These are phyloP conservation scores for Microtus oregoni DNA, from an alignment of 2,113 vertebrate species.

Conservation along the genomic window DNA sequence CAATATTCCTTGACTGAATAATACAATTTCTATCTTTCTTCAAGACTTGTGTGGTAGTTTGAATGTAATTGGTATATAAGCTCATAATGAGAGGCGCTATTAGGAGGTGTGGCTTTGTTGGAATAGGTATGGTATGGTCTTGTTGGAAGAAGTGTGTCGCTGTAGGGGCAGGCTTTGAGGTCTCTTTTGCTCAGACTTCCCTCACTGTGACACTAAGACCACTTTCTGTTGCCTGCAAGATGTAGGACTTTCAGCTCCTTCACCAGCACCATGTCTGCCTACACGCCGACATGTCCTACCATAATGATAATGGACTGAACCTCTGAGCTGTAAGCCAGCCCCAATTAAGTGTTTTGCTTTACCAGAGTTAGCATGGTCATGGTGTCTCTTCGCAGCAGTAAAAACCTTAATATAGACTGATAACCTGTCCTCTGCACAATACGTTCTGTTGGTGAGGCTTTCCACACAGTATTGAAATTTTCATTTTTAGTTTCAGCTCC, in stretches of 20 bases:
- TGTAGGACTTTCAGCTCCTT: not conserved
- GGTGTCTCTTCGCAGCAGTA: not conserved
- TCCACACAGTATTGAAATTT: not conserved
- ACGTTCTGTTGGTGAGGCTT: not conserved
- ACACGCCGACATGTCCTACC: not conserved
- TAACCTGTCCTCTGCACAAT: not conserved
- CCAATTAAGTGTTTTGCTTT: not conserved
- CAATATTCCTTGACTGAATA: not conserved
- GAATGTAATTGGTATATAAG: not conserved
- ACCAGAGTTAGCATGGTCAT: not conserved
- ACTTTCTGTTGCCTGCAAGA: not conserved
- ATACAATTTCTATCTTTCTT: not conserved
- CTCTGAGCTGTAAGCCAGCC: not conserved
- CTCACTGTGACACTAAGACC: not conserved
- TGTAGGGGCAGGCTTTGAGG: not conserved
- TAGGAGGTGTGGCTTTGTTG: not conserved
- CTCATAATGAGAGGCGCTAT: not conserved
- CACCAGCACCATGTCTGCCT: not conserved
- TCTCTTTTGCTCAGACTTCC: not conserved
- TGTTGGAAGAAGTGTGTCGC: not conserved
- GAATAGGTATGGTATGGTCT: not conserved
- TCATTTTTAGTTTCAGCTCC: not conserved
- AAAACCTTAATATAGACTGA: not conserved
- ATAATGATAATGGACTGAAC: not conserved
- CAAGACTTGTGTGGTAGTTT: not conserved